Percentiles rank a stretch among this genome's conserved stretches.
These are phyloP conservation scores for Pithys albifrons DNA, from an alignment of 2,113 vertebrate genomes.

Conservation along the genomic window DNA sequence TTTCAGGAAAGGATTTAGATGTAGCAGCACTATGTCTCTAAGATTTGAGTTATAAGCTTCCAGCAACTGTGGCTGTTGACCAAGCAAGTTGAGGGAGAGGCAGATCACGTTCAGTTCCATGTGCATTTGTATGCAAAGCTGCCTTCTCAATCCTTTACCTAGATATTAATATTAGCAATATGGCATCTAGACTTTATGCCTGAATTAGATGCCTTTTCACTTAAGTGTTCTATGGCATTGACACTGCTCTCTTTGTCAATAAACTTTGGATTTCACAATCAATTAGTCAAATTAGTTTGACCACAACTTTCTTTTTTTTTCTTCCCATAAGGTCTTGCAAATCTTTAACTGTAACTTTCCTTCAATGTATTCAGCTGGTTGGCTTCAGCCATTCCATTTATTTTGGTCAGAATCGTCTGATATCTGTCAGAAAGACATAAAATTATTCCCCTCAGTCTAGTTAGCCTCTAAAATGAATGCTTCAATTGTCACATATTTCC, in stretches of 20 bases:
- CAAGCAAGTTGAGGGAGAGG: background rate
- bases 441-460: background rate
- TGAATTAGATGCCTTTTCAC: background rate
- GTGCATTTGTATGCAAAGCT: rapidly evolving
- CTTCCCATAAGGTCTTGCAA: background rate
- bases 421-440: background rate
- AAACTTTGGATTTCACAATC: background rate
- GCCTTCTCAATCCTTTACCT: background rate
- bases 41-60: background rate
- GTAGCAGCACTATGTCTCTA: background rate
- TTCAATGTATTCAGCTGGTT: rapidly evolving
- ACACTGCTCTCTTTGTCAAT: background rate
- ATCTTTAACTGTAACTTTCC: background rate
- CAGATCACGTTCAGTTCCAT: background rate
- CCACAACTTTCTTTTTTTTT: background rate
- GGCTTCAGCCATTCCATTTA: background rate
- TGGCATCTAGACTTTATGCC: background rate
- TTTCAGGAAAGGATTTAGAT: background rate
- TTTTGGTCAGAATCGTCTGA: background rate
- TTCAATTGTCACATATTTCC: background rate
- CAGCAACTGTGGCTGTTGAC: background rate
- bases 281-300: background rate
- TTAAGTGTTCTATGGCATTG: rapidly evolving
- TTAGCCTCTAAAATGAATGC: background rate
- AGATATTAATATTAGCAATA: background rate